phyloP scores from a whole-genome alignment of 2,888 invertebrate species.

The Nephrotoma flavescens region DNA sequence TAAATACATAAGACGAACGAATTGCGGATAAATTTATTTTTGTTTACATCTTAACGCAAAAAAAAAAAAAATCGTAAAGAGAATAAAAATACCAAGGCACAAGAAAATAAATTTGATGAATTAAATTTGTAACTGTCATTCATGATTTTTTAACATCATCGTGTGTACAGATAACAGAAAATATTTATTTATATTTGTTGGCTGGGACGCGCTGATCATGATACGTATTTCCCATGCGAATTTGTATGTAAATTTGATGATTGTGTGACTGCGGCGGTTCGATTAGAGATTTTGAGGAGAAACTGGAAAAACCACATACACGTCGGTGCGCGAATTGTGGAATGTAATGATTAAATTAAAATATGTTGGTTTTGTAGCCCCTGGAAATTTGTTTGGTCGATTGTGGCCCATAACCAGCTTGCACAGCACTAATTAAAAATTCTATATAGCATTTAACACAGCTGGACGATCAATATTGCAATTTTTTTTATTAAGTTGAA shows the following conservation, averaged over 20 bases:
- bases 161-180: neutral
- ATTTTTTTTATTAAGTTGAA: neutral
- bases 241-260: neutral
- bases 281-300: neutral
- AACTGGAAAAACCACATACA: neutral
- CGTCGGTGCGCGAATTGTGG: too few species aligned
- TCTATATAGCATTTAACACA: neutral
- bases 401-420: neutral
- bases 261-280: neutral
- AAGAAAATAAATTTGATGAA: neutral
- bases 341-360: neutral
- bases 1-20: neutral
- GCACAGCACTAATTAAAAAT: neutral
- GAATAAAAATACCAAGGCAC: neutral
- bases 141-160: neutral
- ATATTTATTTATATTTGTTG: neutral
- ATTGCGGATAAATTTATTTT: neutral
- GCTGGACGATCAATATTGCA: neutral
- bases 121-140: neutral
- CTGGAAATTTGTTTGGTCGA: neutral
- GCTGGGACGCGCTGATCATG: neutral
- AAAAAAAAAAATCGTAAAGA: neutral
- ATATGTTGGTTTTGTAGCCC: neutral
- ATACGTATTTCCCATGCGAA: neutral
- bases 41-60: neutral